Base-by-base conservation (phyloP, 1,140 invertebrate species). In the Elymnias hypermnestra region DNA sequence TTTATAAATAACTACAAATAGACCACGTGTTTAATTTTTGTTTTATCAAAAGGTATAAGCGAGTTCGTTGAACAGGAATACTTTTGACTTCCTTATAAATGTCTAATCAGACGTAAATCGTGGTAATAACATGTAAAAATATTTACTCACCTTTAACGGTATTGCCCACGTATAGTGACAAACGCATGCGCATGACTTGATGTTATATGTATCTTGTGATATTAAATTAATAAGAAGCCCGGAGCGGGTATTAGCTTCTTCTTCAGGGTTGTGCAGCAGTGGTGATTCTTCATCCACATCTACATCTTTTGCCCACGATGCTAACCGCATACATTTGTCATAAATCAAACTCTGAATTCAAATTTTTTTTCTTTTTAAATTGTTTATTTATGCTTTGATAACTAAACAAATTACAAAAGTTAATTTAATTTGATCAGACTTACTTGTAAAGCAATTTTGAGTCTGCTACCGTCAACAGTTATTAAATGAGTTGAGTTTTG, bases 81-180 rank as follows among this genome's bases (percentile, higher is more conserved):
- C n/a, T n/a, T n/a, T n/a, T n/a, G n/a, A n/a, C n/a, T n/a, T n/a
- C n/a, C n/a, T n/a, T n/a, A n/a, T n/a, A n/a, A n/a, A n/a, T n/a
- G n/a, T n/a, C n/a, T n/a, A n/a, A n/a, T n/a, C n/a, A n/a, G n/a
- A n/a, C n/a, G n/a, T n/a, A n/a, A n/a, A n/a, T n/a, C n/a, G n/a
- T n/a, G n/a, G n/a, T n/a, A n/a, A n/a, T n/a, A n/a, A 22, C 1
- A 26, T 26, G 13, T 7, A 3, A 29, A 29, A 12, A 39, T 23
- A 37, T 31, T 3, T 41, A 6, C 9, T 68, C 78, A 94, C 94
- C 90, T 95, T 95, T 14, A 95, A 74, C 13, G 94, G 94, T 53
- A 95, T 93, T 0, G 94, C 92, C 94, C 94, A 96, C 13, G 92
- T 88, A 63, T 95, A 96, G 85, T 96, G 94, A 33, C 91, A 91